Percentiles rank a stretch among this genome's conserved stretches.
phyloP scores from a whole-genome alignment of 2,797 vertebrate genomes.

The Gallirallus australis region DNA sequence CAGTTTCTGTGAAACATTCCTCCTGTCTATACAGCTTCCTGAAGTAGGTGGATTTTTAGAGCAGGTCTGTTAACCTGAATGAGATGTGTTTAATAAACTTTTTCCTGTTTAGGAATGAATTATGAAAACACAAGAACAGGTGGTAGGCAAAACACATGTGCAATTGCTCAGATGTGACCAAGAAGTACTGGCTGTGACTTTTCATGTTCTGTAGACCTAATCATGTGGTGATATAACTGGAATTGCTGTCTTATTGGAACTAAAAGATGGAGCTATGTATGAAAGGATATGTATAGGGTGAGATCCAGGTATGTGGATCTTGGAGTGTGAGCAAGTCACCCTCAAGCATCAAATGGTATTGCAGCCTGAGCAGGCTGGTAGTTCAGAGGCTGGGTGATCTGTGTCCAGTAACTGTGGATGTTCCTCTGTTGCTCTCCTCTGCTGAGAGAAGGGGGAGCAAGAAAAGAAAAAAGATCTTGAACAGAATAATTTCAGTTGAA shows the following conservation, averaged over 20 bases:
- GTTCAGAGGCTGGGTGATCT: background rate
- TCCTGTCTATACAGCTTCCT: background rate
- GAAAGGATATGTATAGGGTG: background rate
- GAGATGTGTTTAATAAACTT: background rate
- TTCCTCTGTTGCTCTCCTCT: background rate
- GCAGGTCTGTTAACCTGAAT: background rate
- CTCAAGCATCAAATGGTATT: background rate
- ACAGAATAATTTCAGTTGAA: background rate
- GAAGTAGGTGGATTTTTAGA: background rate
- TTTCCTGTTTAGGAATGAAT: background rate
- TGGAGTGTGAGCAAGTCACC: background rate
- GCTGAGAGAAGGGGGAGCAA: background rate
- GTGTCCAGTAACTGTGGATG: fast-evolving
- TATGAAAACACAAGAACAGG: background rate
- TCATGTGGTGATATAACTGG: fast-evolving
- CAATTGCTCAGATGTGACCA: background rate
- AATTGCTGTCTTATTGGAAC: background rate
- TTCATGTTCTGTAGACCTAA: background rate
- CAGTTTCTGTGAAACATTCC: background rate
- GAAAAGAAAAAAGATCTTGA: background rate
- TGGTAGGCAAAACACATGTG: background rate
- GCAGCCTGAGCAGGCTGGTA: background rate
- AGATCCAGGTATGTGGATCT: background rate
- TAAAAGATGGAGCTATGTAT: background rate
- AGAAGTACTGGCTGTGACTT: background rate